phyloP scores from a whole-genome alignment of 2,113 vertebrate species.

The Xenopus laevis region DNA sequence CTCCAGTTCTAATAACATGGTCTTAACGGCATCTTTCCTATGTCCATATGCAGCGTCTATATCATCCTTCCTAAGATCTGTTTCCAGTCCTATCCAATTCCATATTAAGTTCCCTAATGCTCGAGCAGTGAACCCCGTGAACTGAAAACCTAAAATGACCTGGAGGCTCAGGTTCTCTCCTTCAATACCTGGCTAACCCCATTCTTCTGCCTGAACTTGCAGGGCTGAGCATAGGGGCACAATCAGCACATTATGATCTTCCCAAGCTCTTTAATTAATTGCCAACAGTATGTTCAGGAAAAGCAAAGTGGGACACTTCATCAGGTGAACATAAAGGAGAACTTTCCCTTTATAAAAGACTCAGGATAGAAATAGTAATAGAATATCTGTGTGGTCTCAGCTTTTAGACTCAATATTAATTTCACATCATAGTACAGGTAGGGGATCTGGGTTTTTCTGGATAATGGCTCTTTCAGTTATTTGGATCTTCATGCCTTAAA shows the following conservation, averaged over 20 bases:
- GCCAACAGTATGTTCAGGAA: not conserved
- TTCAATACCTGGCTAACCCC: too few relatives aligned
- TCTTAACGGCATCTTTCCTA: not conserved
- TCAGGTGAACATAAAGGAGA: not conserved
- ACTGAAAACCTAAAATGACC: not conserved
- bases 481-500: too few relatives aligned
- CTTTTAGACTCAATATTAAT: too few relatives aligned
- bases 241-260: too few relatives aligned
- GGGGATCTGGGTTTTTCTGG: too few relatives aligned
- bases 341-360: not conserved
- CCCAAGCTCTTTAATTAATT: too few relatives aligned
- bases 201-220: not conserved
- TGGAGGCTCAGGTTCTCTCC: slow-evolving; percentile 6
- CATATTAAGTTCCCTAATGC: slow-evolving; percentile 22
- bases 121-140: slow-evolving; percentile 1
- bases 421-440: too few relatives aligned
- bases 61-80: not conserved
- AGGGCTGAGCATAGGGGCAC: not conserved
- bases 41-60: not conserved
- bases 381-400: too few relatives aligned
- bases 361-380: too few relatives aligned
- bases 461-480: too few relatives aligned
- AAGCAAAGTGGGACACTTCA: not conserved
- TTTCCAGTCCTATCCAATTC: slow-evolving; percentile 11
- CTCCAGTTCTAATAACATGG: not conserved